Base-by-base conservation (phyloP, 2,113 vertebrate species). In the Forbesichthys agassizii region DNA sequence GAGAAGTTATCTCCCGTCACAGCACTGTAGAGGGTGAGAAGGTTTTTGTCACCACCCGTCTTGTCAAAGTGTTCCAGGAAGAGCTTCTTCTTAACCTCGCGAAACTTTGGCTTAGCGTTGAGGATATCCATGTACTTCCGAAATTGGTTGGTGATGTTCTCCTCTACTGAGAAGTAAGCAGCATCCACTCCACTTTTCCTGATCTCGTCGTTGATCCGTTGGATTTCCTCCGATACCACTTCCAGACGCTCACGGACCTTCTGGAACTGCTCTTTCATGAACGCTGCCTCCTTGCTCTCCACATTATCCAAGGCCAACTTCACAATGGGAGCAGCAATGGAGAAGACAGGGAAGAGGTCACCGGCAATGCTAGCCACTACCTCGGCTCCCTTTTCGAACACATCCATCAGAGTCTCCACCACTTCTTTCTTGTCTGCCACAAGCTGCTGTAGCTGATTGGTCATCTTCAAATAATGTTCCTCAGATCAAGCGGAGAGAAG, bases 71-170 rank as follows among this genome's bases (percentile, higher is more conserved):
- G 91, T 0, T 92, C 88, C 78, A 94, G 63, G 71, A 94, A 93
- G 1, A 77, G 71, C 79, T 92, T 92, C 83, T 93, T 94, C 79
- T 93, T 90, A 36, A 89, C 92, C 11, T 93, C 91, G 42, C 86
- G 10, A 77, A 87, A 93, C 70, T 93, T 84, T 1, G 92, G 87
- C 52, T 90, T 93, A 71, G 92, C 91, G 1, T 92, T 93, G 16
- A 93, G 91, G 79, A 94, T 90, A 77, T 93, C 93, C 92, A 94
- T 93, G 85, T 92, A 94, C 73, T 94, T 93, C 69, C 93, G 88
- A 80, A 94, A 94, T 78, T 93, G 92, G 80, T 93, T 93, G 0
- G 76, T 92, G 74, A 93, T 82, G 83, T 93, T 93, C 71, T 93
- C 92, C 70, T 93, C 93, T 46, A 92, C 77, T 0, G 91, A 81